Base-by-base conservation (phyloP, 1,140 invertebrate species). In the Cyclargus thomasi region DNA sequence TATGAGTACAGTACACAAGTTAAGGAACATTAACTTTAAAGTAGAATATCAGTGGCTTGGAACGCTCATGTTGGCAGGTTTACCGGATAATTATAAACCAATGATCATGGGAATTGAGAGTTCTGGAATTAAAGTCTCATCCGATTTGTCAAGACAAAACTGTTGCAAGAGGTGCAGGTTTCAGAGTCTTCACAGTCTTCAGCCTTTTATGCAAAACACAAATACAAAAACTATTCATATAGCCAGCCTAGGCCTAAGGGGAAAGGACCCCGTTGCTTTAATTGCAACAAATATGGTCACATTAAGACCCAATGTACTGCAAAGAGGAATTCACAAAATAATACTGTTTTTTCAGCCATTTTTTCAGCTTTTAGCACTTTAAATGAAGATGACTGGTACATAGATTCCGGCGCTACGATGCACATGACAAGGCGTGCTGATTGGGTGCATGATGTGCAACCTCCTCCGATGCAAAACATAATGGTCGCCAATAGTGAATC, bases 61-160 rank as follows among this genome's bases (percentile, higher is more conserved):
- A 29, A 81, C 81, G 7, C 67, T 86, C 1, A 73, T 88, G 68
- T 65, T 90, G 22, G 75, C 79, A n/a, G 81, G 81, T n/a, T 76
- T 55, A 18, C 53, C 53, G 17, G 81, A 70, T 67, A 74, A 16
- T 17, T 68, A 71, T 53, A 71, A 69, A 47, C 70, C 67, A 1
- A 68, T 68, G 70, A 71, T 71, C 11, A 86, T 88, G 79, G 82
- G 74, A 14, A 63, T 85, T 18, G 81, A 86, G 39, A 72, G 70
- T 62, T 75, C 70, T 4, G 36, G 66, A n/a, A 66, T 70, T 16
- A 72, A 72, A 67, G 80, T 86, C 35, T 77, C 76, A 63, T 73
- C 71, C 53, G 83, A 87, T 55, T 74, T 70, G 73, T 88, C 8
- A 86, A 84, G 67, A 78, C 74, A 67, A 88, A 86, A 76, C 66